Evolutionary conservation across 2,888 invertebrate species (phyloP).

Genomic region (Camponotus fellah): DNA sequence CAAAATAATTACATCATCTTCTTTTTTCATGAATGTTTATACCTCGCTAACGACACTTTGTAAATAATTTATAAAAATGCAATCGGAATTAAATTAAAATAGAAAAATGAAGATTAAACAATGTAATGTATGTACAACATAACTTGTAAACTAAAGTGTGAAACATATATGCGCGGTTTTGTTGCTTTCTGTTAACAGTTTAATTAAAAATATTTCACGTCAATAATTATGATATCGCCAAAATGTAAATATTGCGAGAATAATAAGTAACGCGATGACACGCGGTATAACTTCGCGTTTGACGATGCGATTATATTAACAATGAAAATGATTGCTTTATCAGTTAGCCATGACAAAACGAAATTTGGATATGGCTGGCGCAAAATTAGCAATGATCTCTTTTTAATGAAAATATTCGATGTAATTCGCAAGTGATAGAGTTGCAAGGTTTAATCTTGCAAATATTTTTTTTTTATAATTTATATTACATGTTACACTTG

Average conservation of each 20-base stretch:
- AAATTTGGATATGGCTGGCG: constrained; percentile 35
- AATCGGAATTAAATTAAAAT: background rate
- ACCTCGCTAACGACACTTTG: background rate
- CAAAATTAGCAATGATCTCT: constrained; percentile 26
- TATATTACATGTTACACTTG: background rate
- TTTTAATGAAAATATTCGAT: constrained; percentile 26
- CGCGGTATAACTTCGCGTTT: constrained; percentile 32
- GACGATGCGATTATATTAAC: constrained; percentile 37
- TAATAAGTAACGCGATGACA: constrained; percentile 44
- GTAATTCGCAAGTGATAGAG: background rate
- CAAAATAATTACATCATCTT: too few species aligned
- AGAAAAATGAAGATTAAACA: background rate
- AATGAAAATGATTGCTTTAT: constrained; percentile 43
- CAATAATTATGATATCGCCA: constrained; percentile 35
- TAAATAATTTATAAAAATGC: background rate
- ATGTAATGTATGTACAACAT: background rate
- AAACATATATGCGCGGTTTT: background rate
- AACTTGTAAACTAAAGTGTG: background rate
- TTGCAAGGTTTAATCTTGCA: constrained; percentile 3
- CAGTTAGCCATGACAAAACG: constrained; percentile 30
- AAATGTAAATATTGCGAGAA: constrained; percentile 24
- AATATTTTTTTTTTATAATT: background rate
- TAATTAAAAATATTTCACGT: constrained; percentile 24
- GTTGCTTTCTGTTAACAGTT: background rate
- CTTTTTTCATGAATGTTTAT: background rate